Evolutionary conservation across 2,113 vertebrate genomes (phyloP).

Genomic region (Hemicordylus capensis): DNA sequence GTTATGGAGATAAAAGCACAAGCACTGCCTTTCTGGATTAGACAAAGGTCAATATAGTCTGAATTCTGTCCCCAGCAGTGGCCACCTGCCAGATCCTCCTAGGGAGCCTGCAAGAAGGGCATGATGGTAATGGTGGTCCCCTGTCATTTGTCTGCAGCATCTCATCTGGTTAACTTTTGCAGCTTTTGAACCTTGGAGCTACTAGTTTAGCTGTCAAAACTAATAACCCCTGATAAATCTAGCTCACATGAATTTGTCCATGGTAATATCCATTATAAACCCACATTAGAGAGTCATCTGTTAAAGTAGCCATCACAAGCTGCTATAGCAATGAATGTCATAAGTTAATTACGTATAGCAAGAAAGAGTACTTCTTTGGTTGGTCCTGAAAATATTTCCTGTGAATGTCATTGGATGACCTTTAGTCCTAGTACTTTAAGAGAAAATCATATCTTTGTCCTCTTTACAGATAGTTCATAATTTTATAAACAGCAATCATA

Average conservation of each 20-base stretch:
- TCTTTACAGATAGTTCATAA: not conserved
- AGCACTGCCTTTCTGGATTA: not conserved
- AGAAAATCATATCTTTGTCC: not conserved
- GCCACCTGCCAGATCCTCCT: not conserved
- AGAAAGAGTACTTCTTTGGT: not conserved
- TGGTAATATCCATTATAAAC: not conserved
- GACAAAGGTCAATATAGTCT: not conserved
- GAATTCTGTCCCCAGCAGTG: not conserved
- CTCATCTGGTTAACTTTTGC: not conserved
- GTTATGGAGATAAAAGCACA: not conserved
- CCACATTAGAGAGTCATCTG: not conserved
- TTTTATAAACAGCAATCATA: not conserved
- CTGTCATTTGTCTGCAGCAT: not conserved
- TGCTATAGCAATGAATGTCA: not conserved
- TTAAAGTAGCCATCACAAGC: not conserved
- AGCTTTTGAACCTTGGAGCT: not conserved
- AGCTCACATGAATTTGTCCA: not conserved
- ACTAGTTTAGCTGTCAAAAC: not conserved
- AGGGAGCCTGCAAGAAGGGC: not conserved
- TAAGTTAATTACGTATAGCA: not conserved
- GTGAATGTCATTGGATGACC: not conserved
- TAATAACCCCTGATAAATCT: not conserved
- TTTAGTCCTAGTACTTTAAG: slow-evolving; percentile 8
- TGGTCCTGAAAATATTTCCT: not conserved
- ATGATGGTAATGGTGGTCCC: not conserved